Conservation (phyloP, 2,113 vertebrate species). For the Hypocryptadius cinnamomeus region DNA sequence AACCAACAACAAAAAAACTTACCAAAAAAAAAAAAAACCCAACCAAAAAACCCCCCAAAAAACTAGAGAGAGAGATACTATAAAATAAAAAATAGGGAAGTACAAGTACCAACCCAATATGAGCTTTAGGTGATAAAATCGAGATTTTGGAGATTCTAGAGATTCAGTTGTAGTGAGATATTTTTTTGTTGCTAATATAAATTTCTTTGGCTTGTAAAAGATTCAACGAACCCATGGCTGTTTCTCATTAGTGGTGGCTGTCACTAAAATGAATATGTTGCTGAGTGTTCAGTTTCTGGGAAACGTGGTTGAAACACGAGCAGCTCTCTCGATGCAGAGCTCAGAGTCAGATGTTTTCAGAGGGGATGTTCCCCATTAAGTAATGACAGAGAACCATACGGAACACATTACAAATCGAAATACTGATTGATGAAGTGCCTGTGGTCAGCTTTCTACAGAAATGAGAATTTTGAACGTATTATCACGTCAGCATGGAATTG, state of each 20-base stretch:
- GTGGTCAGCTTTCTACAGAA: slow-evolving; percentile 69
- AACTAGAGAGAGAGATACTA: neutral
- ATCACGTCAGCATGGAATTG: slow-evolving; percentile 63
- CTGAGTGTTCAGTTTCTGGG: slow-evolving; percentile 70
- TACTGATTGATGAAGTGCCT: slow-evolving; percentile 71
- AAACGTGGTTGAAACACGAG: slow-evolving; percentile 68
- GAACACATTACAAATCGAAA: slow-evolving; percentile 66
- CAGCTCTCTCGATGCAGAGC: slow-evolving; percentile 34
- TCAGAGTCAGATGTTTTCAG: slow-evolving; percentile 59
- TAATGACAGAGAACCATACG: slow-evolving; percentile 64
- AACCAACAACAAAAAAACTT: neutral
- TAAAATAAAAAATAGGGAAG: neutral
- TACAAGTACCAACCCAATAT: neutral
- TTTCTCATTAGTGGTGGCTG: slow-evolving; percentile 68
- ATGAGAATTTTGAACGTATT: slow-evolving; percentile 66
- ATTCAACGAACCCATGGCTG: slow-evolving; percentile 14
- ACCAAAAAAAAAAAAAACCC: neutral
- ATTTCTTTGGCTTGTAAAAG: slow-evolving; percentile 39
- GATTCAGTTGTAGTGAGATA: neutral
- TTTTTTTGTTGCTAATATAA: neutral
- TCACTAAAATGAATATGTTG: slow-evolving; percentile 68
- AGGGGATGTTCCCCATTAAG: slow-evolving; percentile 67
- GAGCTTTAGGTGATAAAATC: neutral
- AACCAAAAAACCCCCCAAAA: no score
- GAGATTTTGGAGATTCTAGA: neutral